Base-by-base conservation (phyloP, 2,888 invertebrate genomes). In the Eupithecia dodoneata region DNA sequence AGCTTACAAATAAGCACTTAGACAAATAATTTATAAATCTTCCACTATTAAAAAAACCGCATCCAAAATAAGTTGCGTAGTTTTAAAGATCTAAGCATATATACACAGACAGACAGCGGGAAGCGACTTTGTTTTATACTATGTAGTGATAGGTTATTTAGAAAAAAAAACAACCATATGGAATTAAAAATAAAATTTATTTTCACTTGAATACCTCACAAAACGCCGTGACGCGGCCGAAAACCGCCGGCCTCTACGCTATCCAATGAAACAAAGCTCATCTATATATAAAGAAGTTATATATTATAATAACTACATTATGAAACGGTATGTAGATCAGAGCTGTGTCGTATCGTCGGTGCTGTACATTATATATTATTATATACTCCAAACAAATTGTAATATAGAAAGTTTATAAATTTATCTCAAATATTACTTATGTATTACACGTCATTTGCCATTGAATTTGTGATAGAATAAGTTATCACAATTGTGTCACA, bases 131-230 rank as follows among this genome's bases (percentile, higher is more conserved):
- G 30, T 30, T 30, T 30, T 30, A 30, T 30, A 30, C 30, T 30
- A 30, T 30, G 30, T 30, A 30, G 30, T 30, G 30, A 30, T 30
- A 13, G 18, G 30, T 41, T 10, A 6, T 42, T 85, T 30, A 30
- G 30, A 86, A 86, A 77, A 84, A 89, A 92, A 84, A 81, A 83
- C 82, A 79, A 15, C 71, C 81, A 89, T 71, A 81, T 90, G 93
- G 93, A 94, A 94, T 94, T 94, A 93, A 94, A 94, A 94, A 94
- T 94, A 94, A 94, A 93, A 92, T 94, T 93, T 94, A 94, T 94
- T 94, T 93, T 92, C 93, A 93, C 89, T 92, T 93, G 93, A 92
- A 92, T 91, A 92, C 91, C 90, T 94, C 94, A 93, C 93, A 93
- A 92, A 81, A 91, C 89, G 90, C 87, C 90, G 89, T 85, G 87